Conservation (phyloP, 2,888 invertebrate genomes). For the Galerucella pusilla region DNA sequence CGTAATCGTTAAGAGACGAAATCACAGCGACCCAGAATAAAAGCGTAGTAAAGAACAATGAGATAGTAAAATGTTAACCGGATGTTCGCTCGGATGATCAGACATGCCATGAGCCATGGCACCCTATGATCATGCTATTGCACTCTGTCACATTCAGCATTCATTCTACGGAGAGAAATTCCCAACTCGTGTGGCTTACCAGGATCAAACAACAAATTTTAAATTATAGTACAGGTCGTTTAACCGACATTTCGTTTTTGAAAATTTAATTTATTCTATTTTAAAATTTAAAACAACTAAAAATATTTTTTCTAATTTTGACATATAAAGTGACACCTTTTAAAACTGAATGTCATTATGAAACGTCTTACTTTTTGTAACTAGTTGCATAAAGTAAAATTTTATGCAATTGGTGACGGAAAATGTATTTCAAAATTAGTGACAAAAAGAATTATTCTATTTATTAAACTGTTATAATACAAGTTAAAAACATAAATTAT, state of each 20-base stretch:
- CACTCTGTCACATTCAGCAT: background rate
- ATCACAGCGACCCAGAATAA: conserved; percentile 3
- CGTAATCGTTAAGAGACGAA: background rate
- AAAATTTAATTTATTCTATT: background rate
- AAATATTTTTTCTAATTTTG: no score
- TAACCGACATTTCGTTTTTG: background rate
- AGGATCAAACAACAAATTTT: conserved; percentile 10
- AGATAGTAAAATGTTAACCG: conserved; percentile 47
- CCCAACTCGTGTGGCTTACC: conserved; percentile 9
- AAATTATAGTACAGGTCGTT: conserved; percentile 17
- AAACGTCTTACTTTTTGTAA: no score
- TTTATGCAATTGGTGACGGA: no score
- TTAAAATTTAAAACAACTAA: background rate
- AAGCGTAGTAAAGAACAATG: conserved; percentile 21
- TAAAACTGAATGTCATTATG: no score
- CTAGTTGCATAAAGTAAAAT: no score
- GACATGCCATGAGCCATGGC: conserved; percentile 18
- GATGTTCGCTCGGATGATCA: conserved; percentile 61
- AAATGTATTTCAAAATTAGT: no score
- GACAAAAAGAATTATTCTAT: no score
- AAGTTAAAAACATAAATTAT: no score
- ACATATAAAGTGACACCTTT: no score
- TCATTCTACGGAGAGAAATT: conserved; percentile 2
- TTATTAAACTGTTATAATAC: no score
- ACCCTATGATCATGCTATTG: conserved; percentile 20